Evolutionary conservation across 2,888 invertebrate genomes (phyloP).

Genomic region (Parthenolecanium corni): DNA sequence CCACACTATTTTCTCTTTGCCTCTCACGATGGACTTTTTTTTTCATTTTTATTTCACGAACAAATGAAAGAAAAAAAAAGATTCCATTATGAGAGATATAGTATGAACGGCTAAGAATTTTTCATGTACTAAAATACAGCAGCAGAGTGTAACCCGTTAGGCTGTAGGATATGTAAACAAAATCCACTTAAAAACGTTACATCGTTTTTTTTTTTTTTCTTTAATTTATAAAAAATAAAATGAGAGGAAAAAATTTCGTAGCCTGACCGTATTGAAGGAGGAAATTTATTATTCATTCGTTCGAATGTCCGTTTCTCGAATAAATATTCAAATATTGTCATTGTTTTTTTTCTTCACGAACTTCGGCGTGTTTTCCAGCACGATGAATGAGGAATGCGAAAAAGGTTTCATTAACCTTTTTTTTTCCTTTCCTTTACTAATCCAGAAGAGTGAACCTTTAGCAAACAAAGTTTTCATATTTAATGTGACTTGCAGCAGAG

Average conservation of each 20-base stretch:
- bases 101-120: background rate
- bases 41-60: background rate
- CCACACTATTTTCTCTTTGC: constrained; percentile 1
- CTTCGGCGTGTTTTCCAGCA: no score
- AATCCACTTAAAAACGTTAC: constrained; percentile 19
- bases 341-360: no score
- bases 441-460: no score
- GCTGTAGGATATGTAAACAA: constrained; percentile 15
- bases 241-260: background rate
- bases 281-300: background rate
- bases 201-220: constrained; percentile 10
- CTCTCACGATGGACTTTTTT: no score
- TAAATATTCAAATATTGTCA: no score
- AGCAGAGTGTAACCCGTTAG: constrained; percentile 14
- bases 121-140: constrained; percentile 12
- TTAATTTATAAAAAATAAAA: constrained; percentile 18
- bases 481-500: no score
- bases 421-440: no score
- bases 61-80: constrained; percentile 8
- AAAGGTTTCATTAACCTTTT: no score
- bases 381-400: no score
- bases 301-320: no score
- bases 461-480: no score
- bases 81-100: constrained; percentile 14
- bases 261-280: background rate